Conservation (phyloP, 1,140 invertebrate genomes). For the Bombus difficillimus region DNA sequence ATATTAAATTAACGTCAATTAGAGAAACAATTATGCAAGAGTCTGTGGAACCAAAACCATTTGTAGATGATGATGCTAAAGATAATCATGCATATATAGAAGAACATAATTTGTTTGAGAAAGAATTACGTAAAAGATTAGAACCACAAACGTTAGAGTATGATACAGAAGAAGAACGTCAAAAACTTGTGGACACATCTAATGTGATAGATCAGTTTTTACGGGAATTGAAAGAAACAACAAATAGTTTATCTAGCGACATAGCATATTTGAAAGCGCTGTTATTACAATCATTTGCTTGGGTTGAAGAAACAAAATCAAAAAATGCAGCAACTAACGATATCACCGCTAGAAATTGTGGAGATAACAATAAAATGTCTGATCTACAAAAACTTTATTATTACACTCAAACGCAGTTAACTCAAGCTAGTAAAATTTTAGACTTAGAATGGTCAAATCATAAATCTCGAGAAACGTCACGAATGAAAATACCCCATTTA, state of each 20-base stretch:
- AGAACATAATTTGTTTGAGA: constrained; percentile 82
- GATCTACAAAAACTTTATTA: constrained; percentile 77
- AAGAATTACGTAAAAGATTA: constrained; percentile 79
- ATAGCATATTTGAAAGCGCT: constrained; percentile 78
- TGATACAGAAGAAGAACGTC: constrained; percentile 82
- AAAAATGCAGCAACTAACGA: constrained; percentile 69
- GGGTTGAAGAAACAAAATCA: constrained; percentile 81
- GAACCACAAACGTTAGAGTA: constrained; percentile 66
- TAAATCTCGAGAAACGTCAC: constrained; percentile 64
- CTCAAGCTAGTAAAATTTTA: constrained; percentile 77
- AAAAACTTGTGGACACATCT: constrained; percentile 76
- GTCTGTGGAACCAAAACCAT: constrained; percentile 57
- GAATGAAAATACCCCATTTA: constrained; percentile 78
- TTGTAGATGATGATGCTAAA: constrained; percentile 56
- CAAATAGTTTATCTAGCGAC: constrained; percentile 76
- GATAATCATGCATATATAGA: constrained; percentile 75
- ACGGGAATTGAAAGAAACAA: constrained; percentile 81
- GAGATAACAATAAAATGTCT: constrained; percentile 74
- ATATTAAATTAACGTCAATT: constrained; percentile 16
- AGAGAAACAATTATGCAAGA: constrained; percentile 40
- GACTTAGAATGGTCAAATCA: constrained; percentile 78
- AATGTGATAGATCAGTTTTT: constrained; percentile 80
- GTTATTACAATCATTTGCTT: constrained; percentile 80
- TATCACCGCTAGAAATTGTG: constrained; percentile 61
- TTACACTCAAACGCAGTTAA: constrained; percentile 80